A percentile compares a stretch with the other conserved stretches of the same genome.
Conservation (phyloP, 1,140 invertebrate genomes). For the Arion vulgaris region DNA sequence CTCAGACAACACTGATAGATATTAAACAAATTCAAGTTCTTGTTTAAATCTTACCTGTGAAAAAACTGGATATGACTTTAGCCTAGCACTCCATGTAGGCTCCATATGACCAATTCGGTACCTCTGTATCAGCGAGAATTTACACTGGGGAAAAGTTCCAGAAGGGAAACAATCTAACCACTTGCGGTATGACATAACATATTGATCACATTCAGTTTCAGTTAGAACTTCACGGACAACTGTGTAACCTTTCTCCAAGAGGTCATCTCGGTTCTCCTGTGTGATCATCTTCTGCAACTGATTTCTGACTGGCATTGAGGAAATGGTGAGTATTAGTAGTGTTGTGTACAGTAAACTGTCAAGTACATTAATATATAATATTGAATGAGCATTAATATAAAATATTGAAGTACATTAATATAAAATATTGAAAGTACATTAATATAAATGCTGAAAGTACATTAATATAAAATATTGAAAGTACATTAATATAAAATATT, state of each 20-base stretch:
- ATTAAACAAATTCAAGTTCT: too few relatives aligned
- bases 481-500: too few relatives aligned
- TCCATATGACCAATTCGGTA: slow-evolving; percentile 58
- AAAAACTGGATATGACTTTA: slow-evolving; percentile 56
- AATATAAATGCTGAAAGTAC: too few relatives aligned
- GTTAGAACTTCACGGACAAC: slow-evolving; percentile 52
- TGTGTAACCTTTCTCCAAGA: slow-evolving; percentile 53
- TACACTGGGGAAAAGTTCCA: slow-evolving; percentile 40
- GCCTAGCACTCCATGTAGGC: slow-evolving; percentile 53
- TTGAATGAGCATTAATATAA: too few relatives aligned
- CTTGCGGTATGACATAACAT: slow-evolving; percentile 45
- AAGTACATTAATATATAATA: too few relatives aligned
- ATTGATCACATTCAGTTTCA: slow-evolving; percentile 44
- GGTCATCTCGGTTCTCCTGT: slow-evolving; percentile 46
- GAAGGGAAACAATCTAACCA: slow-evolving; percentile 47
- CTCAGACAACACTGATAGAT: too few relatives aligned
- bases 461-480: too few relatives aligned
- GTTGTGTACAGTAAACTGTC: too few relatives aligned
- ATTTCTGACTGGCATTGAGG: neutral
- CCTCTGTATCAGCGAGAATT: slow-evolving; percentile 50
- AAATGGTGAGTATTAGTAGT: too few relatives aligned
- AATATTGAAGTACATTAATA: too few relatives aligned
- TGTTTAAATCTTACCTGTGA: too few relatives aligned
- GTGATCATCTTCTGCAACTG: slow-evolving; percentile 39
- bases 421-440: too few relatives aligned